Evolutionary conservation across 2,113 vertebrate species (phyloP), one percentile per base, ranked within the genome.

Genomic region (Antigone vipio): DNA sequence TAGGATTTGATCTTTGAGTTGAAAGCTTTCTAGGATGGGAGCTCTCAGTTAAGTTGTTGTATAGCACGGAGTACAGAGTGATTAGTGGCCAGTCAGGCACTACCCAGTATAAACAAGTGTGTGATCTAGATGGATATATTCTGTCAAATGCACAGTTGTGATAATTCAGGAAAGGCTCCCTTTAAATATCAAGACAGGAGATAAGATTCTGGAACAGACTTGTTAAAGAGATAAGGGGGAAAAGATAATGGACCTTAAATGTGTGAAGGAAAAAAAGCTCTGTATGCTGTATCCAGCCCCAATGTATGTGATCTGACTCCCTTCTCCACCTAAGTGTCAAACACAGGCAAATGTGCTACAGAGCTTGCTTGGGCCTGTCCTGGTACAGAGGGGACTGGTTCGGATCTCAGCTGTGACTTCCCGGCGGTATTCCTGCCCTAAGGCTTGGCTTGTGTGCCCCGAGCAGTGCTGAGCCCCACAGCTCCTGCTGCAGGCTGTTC

Each of bases 1-100:
- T 63, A 77, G 78, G 59, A 50, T 59, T 79, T 77, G 63, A 69
- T 92, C 88, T 95, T 94, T 71, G 80, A 8, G 47, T 52, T 74
- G 34, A 76, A 88, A 88, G 52, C 23, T 86, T 63, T 72, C 60
- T 74, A 62, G 75, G 63, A 63, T 30, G 29, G 44, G 30, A 71
- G 88, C 56, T 56, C n/a, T 77, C 4, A 2, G 40, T 52, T 60
- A 89, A 80, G 68, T 20, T 77, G 79, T 76, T 67, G 34, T 49
- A 19, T 1, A 47, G 23, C 44, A 22, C 1, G 0, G 38, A 38
- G 66, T n/a, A 67, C 8, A 12, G n/a, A n/a, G 22, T 27, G 14
- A 16, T 53, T 34, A 58, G 75, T 16, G 12, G n/a, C n/a, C 56
- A 50, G 29, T 35, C 12, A 30, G 59, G 23, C 17, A 20, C 32